Conservation (phyloP, 2,888 invertebrate species). For the Callyntrura guangdongensis region DNA sequence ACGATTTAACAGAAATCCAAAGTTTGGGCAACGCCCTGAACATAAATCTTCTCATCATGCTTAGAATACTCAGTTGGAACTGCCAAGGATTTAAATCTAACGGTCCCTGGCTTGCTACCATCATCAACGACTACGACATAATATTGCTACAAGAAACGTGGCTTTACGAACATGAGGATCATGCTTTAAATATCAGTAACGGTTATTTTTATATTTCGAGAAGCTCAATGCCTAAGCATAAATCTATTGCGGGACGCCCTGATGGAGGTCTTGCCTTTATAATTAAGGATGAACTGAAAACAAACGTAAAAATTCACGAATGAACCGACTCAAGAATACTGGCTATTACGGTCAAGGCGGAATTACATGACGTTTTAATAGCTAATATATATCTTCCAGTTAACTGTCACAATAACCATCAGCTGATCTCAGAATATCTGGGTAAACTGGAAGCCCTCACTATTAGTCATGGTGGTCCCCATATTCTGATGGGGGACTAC, state of each 20-base stretch:
- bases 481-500: background rate
- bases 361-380: background rate
- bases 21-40: background rate
- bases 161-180: background rate
- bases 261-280: conserved; percentile 37
- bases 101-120: background rate
- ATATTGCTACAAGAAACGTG: conserved; percentile 47
- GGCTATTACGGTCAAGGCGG: background rate
- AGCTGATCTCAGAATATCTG: conserved; percentile 1
- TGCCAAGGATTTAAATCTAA: conserved; percentile 11
- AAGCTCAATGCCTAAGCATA: background rate
- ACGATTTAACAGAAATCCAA: background rate
- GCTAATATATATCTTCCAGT: conserved; percentile 34
- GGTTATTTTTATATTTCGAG: background rate
- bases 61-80: conserved; percentile 26
- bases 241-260: background rate
- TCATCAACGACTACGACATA: conserved; percentile 11
- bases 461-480: background rate
- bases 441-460: background rate
- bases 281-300: background rate
- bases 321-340: background rate
- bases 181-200: background rate
- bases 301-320: background rate
- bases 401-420: background rate
- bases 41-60: background rate